Evolutionary conservation across 2,113 vertebrate species (phyloP), one percentile per base, ranked within the genome.

Genomic region (Rhinolophus ferrumequinum): DNA sequence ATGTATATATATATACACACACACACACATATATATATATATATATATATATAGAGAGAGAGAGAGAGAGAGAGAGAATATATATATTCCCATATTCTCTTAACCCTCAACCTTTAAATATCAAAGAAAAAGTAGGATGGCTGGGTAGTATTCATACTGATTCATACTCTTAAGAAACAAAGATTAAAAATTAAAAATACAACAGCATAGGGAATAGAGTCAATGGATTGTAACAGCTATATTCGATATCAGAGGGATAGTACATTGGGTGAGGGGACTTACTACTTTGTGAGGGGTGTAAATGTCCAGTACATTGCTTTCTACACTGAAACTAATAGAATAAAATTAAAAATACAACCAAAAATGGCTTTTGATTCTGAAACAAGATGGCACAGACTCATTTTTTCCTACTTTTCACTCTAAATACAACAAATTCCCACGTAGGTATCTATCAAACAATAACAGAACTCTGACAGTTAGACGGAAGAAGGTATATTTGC

Each of bases 151-250:
- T 66, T 66, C 14, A 79, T 72, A 88, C 0, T 90, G 35, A 64
- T 24, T 66, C 30, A 77, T 11, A 69, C 1, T 19, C 22, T 87
- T 87, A 79, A 88, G 72, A 83, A 82, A 2, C 15, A 87, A 72
- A 83, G 15, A 66, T 62, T 79, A 84, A 82, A 70, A 93, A 84
- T 70, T 86, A 64, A 41, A 96, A 95, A 54, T 82, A 90, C 14
- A 44, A 5, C 41, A 44, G 41, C 41, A 44, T 44, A 44, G 41
- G 41, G 41, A 44, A 44, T 44, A 44, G 41, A 44, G 41, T 44
- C 41, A 44, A 44, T 44, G 41, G 41, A 44, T 44, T 44, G 41
- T 44, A 44, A 44, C 41, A 44, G 41, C 41, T 44, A 44, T 44
- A 44, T 44, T 44, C 41, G 6, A 7, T 44, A 44, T 44, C 41